Evolutionary conservation across 1,140 invertebrate genomes (phyloP).

Genomic region (Papilio glaucus): DNA sequence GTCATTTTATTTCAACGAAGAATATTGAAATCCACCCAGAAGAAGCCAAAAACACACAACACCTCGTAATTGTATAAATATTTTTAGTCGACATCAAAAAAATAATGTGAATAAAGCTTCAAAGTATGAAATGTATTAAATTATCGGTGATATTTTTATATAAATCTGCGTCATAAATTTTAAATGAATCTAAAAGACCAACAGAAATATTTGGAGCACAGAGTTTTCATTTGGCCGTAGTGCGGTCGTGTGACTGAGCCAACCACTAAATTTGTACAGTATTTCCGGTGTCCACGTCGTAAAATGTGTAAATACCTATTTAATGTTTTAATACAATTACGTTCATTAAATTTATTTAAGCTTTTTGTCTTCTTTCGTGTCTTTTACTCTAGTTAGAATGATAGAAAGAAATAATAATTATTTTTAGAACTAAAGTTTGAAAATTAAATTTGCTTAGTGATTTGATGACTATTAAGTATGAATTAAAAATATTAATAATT

Average conservation of each 20-base stretch:
- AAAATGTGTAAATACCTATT: conserved; percentile 15
- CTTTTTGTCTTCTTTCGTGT: neutral
- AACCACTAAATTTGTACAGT: conserved; percentile 34
- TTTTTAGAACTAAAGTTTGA: too few relatives aligned
- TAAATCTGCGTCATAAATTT: conserved; percentile 14
- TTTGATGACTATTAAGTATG: too few relatives aligned
- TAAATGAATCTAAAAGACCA: conserved; percentile 6
- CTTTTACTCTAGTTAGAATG: too few relatives aligned
- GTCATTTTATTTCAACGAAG: too few relatives aligned
- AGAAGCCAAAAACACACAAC: too few relatives aligned
- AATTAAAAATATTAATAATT: too few relatives aligned
- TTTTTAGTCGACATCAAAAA: neutral
- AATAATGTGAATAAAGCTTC: neutral
- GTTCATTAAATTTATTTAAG: neutral
- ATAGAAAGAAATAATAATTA: too few relatives aligned
- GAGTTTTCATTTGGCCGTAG: conserved; percentile 33
- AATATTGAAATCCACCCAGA: too few relatives aligned
- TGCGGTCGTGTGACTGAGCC: conserved; percentile 26
- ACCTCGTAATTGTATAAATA: too few relatives aligned
- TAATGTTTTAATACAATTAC: conserved; percentile 14
- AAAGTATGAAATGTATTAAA: conserved; percentile 1
- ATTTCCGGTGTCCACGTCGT: conserved; percentile 9
- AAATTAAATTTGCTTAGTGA: too few relatives aligned
- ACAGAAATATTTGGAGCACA: conserved; percentile 26
- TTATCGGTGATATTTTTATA: conserved; percentile 27